phyloP scores from a whole-genome alignment of 2,797 vertebrate genomes.

The Sebastes vulpes region DNA sequence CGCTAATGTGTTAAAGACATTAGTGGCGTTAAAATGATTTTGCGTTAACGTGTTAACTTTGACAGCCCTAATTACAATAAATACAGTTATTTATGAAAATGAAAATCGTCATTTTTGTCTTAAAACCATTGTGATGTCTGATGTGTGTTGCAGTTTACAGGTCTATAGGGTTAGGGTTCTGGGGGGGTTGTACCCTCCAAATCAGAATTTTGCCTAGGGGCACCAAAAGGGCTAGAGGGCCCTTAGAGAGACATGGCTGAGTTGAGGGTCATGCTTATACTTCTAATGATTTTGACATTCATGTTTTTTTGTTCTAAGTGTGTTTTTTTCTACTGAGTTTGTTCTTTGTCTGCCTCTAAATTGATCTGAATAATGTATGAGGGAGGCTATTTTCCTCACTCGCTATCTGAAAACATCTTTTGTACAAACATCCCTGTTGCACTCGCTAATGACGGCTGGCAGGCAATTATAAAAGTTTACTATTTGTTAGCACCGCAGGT shows the following conservation, averaged over 20 bases:
- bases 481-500: slow-evolving; percentile 28
- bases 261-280: not conserved
- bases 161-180: too few species aligned
- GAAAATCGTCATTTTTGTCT: too few species aligned
- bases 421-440: slow-evolving; percentile 25
- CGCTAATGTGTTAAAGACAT: too few species aligned
- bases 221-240: too few species aligned
- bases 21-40: too few species aligned
- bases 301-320: not conserved
- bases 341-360: slow-evolving; percentile 7
- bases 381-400: slow-evolving; percentile 14
- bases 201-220: too few species aligned
- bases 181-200: too few species aligned
- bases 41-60: too few species aligned
- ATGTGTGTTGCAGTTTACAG: too few species aligned
- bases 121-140: too few species aligned
- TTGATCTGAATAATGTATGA: slow-evolving; percentile 59
- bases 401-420: slow-evolving; percentile 12
- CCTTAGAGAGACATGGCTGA: not conserved
- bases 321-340: not conserved
- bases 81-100: too few species aligned
- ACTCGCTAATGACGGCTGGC: slow-evolving; percentile 52
- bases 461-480: slow-evolving; percentile 42
- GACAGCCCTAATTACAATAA: too few species aligned
- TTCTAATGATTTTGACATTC: not conserved